Evolutionary conservation across 2,888 invertebrate genomes (phyloP), one percentile per base, ranked within the genome.

Genomic region (Cryptocephalus primarius): DNA sequence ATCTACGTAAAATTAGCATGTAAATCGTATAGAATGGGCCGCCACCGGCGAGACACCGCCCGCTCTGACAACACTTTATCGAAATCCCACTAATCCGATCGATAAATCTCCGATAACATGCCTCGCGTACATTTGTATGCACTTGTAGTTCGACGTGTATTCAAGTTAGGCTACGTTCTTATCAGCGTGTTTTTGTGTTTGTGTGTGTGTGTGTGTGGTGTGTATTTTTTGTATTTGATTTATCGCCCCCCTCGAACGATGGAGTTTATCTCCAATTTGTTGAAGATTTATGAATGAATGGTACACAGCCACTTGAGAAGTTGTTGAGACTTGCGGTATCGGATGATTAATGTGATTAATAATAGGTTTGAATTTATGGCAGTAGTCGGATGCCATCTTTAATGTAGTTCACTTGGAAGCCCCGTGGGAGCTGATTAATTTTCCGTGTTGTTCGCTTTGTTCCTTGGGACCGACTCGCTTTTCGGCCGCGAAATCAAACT

Each of bases 51-150:
- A 12, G 14, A 40, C 14, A 10, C 32, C 10, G n/a, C 42, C 11
- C 11, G 12, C 12, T 36, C n/a, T 12, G 12, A 32, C 11, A 32
- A 42, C 33, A 32, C 32, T 11, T 42, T 42, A 42, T 42, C 42
- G 42, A 13, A 42, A 11, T 10, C 41, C 8, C 11, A 22, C 11
- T 22, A 22, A 13, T 13, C 8, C 31, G 14, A 32, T 8, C 13
- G 42, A 42, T 42, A 42, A 31, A 14, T 42, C 32, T 13, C 13
- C 8, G 42, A 42, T 42, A 42, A 42, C 32, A 13, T 4, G 31
- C 12, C 42, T 42, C 11, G 42, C 33, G 33, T 32, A 42, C 31
- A 42, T 42, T 42, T 31, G 42, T 42, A 42, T 42, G 42, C 42
- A 42, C 42, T 42, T 32, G 42, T 31, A 42, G 6, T n/a, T 12